Conservation (phyloP, 2,797 vertebrate species). For the Lepus townsendii region DNA sequence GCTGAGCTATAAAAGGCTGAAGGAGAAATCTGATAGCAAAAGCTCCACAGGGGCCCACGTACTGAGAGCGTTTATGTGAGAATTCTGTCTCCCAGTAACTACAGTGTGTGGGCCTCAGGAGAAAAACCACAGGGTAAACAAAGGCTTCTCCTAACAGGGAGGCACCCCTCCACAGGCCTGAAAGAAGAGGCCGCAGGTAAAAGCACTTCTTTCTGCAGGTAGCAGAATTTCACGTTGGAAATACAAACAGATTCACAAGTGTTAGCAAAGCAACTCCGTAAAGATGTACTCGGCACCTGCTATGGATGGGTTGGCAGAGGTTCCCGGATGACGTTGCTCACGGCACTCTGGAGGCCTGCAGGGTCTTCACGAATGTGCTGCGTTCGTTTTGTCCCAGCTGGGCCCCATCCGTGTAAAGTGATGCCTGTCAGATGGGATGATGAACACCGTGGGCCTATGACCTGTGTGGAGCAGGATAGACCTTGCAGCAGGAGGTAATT, state of each 20-base stretch:
- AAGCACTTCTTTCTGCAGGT: neutral
- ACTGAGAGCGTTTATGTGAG: neutral
- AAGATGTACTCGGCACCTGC: neutral
- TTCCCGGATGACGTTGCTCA: neutral
- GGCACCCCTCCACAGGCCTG: neutral
- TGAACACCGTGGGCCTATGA: neutral
- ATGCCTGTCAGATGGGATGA: neutral
- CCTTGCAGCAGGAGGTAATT: neutral
- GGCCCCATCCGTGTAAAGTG: neutral
- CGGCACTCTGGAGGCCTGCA: neutral
- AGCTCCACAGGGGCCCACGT: neutral
- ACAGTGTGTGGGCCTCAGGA: neutral
- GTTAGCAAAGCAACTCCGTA: neutral
- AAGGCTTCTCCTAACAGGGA: neutral
- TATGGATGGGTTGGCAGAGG: neutral
- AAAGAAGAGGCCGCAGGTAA: neutral
- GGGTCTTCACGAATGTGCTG: neutral
- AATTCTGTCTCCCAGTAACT: constrained; percentile 32
- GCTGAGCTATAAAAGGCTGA: neutral
- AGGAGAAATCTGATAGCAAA: neutral
- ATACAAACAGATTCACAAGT: neutral
- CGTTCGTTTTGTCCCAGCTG: neutral
- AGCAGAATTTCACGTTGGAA: constrained; percentile 14
- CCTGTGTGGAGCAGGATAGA: neutral
- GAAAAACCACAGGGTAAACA: neutral